Percentiles rank a stretch among this genome's conserved stretches.
Evolutionary conservation across 2,888 invertebrate species (phyloP).

Genomic region (Eilema griseolum): DNA sequence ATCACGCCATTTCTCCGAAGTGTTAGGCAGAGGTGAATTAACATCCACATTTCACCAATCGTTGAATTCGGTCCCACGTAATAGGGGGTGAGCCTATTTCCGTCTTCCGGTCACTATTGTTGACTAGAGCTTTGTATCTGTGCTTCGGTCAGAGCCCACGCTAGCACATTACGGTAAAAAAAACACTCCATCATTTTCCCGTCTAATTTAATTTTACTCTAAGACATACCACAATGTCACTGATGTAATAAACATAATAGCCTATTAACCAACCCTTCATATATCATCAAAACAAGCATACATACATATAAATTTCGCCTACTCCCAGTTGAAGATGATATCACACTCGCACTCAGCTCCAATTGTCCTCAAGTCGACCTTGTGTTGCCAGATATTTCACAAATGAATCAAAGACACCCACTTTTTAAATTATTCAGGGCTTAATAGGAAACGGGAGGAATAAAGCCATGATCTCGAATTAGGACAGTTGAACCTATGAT

Average conservation of each 20-base stretch:
- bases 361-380: conserved; percentile 52
- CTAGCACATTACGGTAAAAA: too few relatives aligned
- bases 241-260: not conserved
- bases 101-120: too few relatives aligned
- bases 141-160: too few relatives aligned
- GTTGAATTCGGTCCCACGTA: too few relatives aligned
- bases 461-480: conserved; percentile 14
- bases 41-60: too few relatives aligned
- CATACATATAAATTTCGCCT: conserved; percentile 35
- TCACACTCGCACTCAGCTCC: conserved; percentile 49
- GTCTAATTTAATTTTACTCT: not conserved
- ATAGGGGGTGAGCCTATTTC: too few relatives aligned
- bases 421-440: conserved; percentile 35
- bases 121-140: too few relatives aligned
- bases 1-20: too few relatives aligned
- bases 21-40: too few relatives aligned
- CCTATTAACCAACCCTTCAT: conserved; percentile 17
- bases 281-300: conserved; percentile 12
- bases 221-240: not conserved
- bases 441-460: conserved; percentile 17
- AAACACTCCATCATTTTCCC: too few relatives aligned
- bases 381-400: conserved; percentile 37
- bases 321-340: conserved; percentile 49
- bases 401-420: conserved; percentile 44
- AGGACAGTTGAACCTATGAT: conserved; percentile 19